phyloP scores from a whole-genome alignment of 1,140 invertebrate species.

The Drosophila azteca region DNA sequence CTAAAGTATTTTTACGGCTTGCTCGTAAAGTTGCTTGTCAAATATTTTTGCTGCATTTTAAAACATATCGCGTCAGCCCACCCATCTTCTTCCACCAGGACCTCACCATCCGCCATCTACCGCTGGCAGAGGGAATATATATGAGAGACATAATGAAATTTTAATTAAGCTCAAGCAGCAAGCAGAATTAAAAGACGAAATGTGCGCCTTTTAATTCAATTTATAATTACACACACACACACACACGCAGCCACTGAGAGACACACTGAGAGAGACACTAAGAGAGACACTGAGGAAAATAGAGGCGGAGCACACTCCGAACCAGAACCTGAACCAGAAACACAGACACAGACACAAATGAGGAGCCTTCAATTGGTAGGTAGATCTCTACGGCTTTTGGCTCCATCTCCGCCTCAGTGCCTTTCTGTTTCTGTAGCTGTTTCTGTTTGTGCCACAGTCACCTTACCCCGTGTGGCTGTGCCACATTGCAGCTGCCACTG shows the following conservation, averaged over 20 bases:
- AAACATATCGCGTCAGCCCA: constrained; percentile 39
- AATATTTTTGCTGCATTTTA: constrained; percentile 76
- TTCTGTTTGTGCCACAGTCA: background rate
- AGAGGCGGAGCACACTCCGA: background rate
- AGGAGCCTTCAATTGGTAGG: constrained; percentile 2
- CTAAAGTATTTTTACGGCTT: constrained; percentile 72
- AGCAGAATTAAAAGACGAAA: constrained; percentile 64
- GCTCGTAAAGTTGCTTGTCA: constrained; percentile 77
- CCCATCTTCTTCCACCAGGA: background rate
- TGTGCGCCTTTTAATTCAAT: constrained; percentile 77
- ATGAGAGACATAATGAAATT: constrained; percentile 72
- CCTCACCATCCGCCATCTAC: background rate
- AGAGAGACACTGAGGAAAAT: constrained; percentile 12
- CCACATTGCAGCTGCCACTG: too few species aligned
- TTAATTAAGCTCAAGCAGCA: constrained; percentile 73
- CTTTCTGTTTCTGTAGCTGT: background rate
- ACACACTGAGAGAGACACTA: background rate
- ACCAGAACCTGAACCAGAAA: background rate
- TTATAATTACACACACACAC: constrained; percentile 66
- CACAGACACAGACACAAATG: background rate
- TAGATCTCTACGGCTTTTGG: background rate
- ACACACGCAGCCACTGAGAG: background rate
- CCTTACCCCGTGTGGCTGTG: too few species aligned
- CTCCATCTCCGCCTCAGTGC: constrained; percentile 1
- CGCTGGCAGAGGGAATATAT: constrained; percentile 40